phyloP scores from a whole-genome alignment of 2,113 vertebrate genomes.

The Maccullochella peelii region DNA sequence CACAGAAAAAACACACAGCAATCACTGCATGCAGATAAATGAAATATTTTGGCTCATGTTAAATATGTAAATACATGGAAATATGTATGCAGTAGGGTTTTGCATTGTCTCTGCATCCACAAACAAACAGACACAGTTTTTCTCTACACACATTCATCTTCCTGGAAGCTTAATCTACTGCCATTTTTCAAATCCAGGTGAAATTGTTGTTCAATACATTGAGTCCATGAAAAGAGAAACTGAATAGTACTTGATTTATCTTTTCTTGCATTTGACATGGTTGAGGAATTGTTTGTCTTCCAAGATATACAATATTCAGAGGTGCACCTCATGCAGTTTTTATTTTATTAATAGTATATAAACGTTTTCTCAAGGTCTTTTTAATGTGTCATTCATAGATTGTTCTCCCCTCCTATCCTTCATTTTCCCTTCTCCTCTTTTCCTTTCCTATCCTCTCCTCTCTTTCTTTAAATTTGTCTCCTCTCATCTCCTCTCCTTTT shows the following conservation, averaged over 20 bases:
- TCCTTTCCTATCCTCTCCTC: too few species aligned
- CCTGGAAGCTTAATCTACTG: constrained; percentile 38
- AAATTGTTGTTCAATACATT: constrained; percentile 48
- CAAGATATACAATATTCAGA: not conserved
- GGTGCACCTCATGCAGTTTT: not conserved
- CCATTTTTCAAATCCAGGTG: constrained; percentile 58
- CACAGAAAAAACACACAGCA: not conserved
- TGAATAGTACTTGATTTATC: constrained; percentile 36
- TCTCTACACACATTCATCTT: constrained; percentile 48
- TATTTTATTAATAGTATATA: constrained; percentile 8
- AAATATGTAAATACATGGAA: constrained; percentile 69
- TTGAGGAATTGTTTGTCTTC: constrained; percentile 49
- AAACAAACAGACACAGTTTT: constrained; percentile 18
- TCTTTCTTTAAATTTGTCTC: too few species aligned
- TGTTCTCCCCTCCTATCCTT: not conserved
- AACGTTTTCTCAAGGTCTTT: constrained; percentile 21
- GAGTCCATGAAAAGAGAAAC: constrained; percentile 28
- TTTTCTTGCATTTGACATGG: constrained; percentile 3
- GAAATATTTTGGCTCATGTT: constrained; percentile 30
- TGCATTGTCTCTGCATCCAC: constrained; percentile 43
- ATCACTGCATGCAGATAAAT: constrained; percentile 34
- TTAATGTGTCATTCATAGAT: constrained; percentile 38
- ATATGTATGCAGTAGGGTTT: constrained; percentile 39
- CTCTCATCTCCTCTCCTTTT: not conserved
- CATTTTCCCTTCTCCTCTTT: not conserved